Evolutionary conservation across 2,113 vertebrate genomes (phyloP).

Genomic region (Ageneiosus marmoratus): DNA sequence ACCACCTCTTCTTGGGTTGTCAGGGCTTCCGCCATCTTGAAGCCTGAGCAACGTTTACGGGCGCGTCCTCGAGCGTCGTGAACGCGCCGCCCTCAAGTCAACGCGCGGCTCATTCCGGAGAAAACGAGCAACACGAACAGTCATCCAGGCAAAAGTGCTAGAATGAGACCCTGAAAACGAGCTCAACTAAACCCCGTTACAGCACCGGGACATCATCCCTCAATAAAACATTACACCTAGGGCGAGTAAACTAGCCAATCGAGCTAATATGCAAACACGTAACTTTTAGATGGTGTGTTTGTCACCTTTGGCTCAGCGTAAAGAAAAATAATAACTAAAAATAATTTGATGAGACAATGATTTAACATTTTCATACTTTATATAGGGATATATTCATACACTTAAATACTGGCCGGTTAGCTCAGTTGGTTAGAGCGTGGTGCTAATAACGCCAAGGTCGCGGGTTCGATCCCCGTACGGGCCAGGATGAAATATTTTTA

Average conservation of each 20-base stretch:
- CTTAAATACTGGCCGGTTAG: constrained; percentile 62
- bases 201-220: not conserved
- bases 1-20: constrained; percentile 80
- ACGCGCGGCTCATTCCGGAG: not conserved
- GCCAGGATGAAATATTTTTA: too few relatives aligned
- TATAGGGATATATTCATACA: too few relatives aligned
- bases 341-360: too few relatives aligned
- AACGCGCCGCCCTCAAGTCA: constrained; percentile 42
- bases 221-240: not conserved
- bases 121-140: not conserved
- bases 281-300: not conserved
- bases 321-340: too few relatives aligned
- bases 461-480: constrained; percentile 59
- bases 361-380: too few relatives aligned
- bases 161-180: not conserved
- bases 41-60: constrained; percentile 76
- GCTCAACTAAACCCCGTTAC: not conserved
- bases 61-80: constrained; percentile 57
- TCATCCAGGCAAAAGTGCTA: not conserved
- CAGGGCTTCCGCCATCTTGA: constrained; percentile 84
- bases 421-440: constrained; percentile 67
- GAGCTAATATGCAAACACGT: not conserved
- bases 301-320: too few relatives aligned
- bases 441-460: constrained; percentile 63
- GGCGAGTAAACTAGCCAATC: too few relatives aligned